These are phyloP conservation scores for Danionella dracula DNA, from an alignment of 2,797 vertebrate species.

Conservation along the genomic window DNA sequence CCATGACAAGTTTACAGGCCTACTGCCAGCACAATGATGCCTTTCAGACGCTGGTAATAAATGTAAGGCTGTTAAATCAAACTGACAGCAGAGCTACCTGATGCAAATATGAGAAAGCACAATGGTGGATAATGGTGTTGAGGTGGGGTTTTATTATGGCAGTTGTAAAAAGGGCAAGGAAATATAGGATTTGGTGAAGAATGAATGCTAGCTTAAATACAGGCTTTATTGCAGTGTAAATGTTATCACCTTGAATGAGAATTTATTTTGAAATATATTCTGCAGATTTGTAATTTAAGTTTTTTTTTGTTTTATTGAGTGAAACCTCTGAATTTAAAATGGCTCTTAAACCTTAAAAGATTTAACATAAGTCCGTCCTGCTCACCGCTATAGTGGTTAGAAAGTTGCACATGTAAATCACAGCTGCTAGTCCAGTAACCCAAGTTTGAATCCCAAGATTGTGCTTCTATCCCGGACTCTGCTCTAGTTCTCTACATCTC, in stretches of 20 bases:
- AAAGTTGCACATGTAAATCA: too few relatives aligned
- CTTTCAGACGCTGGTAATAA: constrained; percentile 45
- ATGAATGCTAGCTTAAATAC: neutral
- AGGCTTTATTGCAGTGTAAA: constrained; percentile 5
- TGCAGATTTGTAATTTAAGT: too few relatives aligned
- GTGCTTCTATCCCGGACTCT: too few relatives aligned
- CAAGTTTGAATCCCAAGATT: too few relatives aligned
- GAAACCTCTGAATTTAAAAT: too few relatives aligned
- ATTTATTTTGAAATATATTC: too few relatives aligned
- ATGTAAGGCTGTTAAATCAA: constrained; percentile 35
- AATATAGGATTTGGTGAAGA: neutral
- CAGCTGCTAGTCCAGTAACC: too few relatives aligned
- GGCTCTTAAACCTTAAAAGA: too few relatives aligned
- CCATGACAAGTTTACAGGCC: constrained; percentile 58
- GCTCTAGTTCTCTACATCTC: too few relatives aligned
- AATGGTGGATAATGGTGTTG: constrained; percentile 37
- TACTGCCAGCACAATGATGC: constrained; percentile 54
- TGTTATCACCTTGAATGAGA: neutral
- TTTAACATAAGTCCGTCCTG: too few relatives aligned
- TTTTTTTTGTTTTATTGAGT: too few relatives aligned
- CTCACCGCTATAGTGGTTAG: too few relatives aligned
- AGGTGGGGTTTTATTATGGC: constrained; percentile 21
- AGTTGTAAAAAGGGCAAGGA: neutral
- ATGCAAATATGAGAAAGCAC: constrained; percentile 33
- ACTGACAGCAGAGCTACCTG: constrained; percentile 44